Evolutionary conservation across 2,113 vertebrate genomes (phyloP), one percentile per base, ranked within the genome.

Genomic region (Platysteira castanea): DNA sequence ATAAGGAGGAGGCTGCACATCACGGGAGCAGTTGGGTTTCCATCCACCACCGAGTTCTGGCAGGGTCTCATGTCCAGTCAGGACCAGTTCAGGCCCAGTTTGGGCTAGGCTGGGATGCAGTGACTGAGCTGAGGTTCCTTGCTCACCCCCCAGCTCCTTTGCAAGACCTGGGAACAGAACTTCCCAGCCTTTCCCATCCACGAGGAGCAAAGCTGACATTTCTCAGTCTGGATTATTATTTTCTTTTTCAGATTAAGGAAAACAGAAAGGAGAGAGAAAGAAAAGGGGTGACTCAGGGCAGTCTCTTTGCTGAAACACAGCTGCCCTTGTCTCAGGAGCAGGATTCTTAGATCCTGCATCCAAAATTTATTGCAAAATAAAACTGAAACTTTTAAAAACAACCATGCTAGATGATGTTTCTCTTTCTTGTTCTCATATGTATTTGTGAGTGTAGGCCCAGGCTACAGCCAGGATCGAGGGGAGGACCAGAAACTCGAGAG

Each of bases 361-460:
- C 90, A 94, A 71, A 86, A 89, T 79, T 71, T 88, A 95, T 94
- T 93, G 93, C 96, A 94, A 96, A 96, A 88, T 92, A 95, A 93
- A 93, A 30, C 28, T 7, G 16, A 79, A 93, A 81, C 61, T 78
- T 93, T 78, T 46, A 53, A 90, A 93, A 96, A 64, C 89, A 94
- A 41, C 53, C 41, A 15, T 7, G 1, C 11, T 54, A 85, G 86
- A 41, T 44, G 13, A n/a, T 77, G 67, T 69, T 89, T 82, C 46
- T 85, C 24, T 83, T 89, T 70, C 10, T 49, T 52, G 57, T 49
- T 87, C 64, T 42, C 22, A 27, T 35, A 37, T 7, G 3, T 27
- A 18, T 82, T 90, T 71, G 41, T 17, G 35, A 49, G 14, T 3
- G 35, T 33, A 52, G 59, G 59, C 83, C 57, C 76, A 75, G 39